Evolutionary conservation across 2,888 invertebrate species (phyloP), one percentile per base, ranked within the genome.

Genomic region (Ophion obscuratus): DNA sequence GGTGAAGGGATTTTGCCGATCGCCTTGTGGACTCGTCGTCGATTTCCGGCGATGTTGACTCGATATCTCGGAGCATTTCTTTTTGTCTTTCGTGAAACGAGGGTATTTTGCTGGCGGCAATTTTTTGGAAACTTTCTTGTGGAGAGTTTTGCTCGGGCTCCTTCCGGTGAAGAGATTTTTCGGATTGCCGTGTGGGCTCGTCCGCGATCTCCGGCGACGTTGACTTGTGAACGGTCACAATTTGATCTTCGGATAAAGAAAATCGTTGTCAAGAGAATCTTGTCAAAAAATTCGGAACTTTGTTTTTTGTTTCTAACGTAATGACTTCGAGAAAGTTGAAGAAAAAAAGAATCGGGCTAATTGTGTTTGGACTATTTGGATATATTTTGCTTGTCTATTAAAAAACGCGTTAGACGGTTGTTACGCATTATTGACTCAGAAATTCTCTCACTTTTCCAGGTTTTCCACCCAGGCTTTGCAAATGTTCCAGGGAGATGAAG

Each of bases 131-230:
- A 66, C n/a, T 36, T 3, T 66, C 36, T n/a, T 31, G 31, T 5
- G 27, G 2, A 14, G 36, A 27, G 11, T 2, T 31, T 66, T 40
- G 31, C 36, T 17, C 36, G 17, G 40, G 40, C 36, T 36, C 27
- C 4, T 73, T 61, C 9, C 24, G 11, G 5, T 40, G 68, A 57
- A 66, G 36, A 0, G 74, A 64, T 47, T 71, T 61, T 11, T 66
- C 67, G 2, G 79, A 79, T 40, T 40, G 82, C 20, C n/a, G 31
- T 44, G 53, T 44, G 1, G 36, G 47, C 57, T 67, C 61, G 2
- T 67, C 66, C 9, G 79, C 84, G 59, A 47, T 74, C 1, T 75
- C 71, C 11, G 66, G 64, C 27, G 61, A 40, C 67, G 57, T 84
- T 17, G 73, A 27, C 66, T 62, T 59, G 20, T 44, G n/a, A 20